Conservation (phyloP, 1,140 invertebrate genomes). For the Gonioctena quinquepunctata region DNA sequence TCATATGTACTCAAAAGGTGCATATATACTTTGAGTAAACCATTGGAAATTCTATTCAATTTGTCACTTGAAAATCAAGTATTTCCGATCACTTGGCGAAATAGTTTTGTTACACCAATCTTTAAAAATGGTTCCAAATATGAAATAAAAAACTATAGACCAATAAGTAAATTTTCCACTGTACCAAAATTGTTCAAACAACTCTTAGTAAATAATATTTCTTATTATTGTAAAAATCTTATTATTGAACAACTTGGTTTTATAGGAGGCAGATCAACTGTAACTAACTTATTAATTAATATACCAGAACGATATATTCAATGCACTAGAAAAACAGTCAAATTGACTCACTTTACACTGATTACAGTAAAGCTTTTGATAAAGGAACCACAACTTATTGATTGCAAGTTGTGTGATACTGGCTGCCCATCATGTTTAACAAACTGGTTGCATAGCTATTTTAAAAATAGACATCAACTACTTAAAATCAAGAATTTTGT, state of each 20-base stretch:
- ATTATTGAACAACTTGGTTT: no score
- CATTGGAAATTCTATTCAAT: no score
- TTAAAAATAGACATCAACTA: constrained; percentile 1
- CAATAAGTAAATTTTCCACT: neutral
- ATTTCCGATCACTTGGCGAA: no score
- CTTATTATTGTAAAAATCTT: neutral
- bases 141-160: no score
- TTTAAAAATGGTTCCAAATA: no score
- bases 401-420: neutral
- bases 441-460: no score
- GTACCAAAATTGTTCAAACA: neutral
- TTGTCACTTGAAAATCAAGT: no score
- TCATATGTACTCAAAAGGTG: neutral
- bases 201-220: neutral
- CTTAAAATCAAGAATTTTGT: constrained; percentile 1
- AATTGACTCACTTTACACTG: neutral
- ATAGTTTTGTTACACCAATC: no score
- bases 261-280: neutral
- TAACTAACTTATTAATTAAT: neutral
- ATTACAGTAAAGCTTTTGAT: neutral
- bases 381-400: neutral
- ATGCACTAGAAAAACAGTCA: neutral
- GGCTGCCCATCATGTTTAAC: neutral
- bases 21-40: no score
- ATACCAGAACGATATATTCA: neutral